These are phyloP conservation scores for Isaurus tuberculatus DNA, from an alignment of 92 coral and sea anemone genomes.

Conservation along the genomic window DNA sequence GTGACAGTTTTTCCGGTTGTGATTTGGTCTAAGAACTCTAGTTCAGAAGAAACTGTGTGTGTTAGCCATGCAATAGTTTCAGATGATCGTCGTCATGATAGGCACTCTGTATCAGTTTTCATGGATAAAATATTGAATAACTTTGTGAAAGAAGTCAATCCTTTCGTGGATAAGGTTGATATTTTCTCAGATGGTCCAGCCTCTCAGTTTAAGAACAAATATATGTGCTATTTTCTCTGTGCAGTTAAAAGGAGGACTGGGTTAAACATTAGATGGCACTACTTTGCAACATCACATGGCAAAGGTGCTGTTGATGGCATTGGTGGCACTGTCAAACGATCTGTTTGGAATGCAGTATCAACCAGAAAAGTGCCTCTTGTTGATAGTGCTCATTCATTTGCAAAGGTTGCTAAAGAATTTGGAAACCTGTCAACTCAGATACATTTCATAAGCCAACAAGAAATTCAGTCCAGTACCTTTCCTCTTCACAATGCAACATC, in stretches of 20 bases:
- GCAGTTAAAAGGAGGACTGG: conserved; percentile 8
- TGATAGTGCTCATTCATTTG: conserved; percentile 3
- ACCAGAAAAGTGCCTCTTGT: neutral
- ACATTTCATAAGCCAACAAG: neutral
- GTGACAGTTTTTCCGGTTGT: conserved; percentile 52
- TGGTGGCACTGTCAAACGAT: conserved; percentile 16
- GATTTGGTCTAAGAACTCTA: conserved; percentile 42
- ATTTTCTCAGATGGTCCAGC: neutral
- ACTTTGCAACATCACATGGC: conserved; percentile 13
- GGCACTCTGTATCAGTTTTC: conserved; percentile 51
- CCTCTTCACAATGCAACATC: neutral
- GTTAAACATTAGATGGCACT: neutral
- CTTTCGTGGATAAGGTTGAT: neutral
- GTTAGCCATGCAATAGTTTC: conserved; percentile 52
- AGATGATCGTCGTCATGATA: conserved; percentile 58
- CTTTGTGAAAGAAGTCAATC: neutral
- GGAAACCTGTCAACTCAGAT: conserved; percentile 22
- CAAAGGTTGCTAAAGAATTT: neutral
- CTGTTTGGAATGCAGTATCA: neutral
- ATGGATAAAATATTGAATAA: conserved; percentile 25
- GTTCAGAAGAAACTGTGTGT: conserved; percentile 33
- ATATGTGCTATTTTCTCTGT: neutral
- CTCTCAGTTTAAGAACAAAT: conserved; percentile 7
- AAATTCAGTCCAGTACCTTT: neutral
- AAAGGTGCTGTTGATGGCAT: conserved; percentile 7